Evolutionary conservation across 2,113 vertebrate species (phyloP).

Genomic region (Eulemur rufifrons): DNA sequence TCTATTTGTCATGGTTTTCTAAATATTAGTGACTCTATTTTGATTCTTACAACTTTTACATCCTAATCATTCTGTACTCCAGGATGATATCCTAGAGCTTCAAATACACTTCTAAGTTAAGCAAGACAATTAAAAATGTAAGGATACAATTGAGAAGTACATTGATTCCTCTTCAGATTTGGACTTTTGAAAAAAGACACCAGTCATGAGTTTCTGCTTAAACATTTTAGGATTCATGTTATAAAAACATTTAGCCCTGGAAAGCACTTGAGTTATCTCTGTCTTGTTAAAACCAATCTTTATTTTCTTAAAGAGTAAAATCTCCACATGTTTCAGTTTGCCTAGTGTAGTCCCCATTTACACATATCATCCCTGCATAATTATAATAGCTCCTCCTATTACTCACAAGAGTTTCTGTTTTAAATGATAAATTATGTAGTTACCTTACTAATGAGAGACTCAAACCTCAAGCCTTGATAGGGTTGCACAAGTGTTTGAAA

Average conservation of each 20-base stretch:
- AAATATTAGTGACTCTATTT: background rate
- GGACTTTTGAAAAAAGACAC: slow-evolving; percentile 15
- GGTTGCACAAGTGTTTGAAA: background rate
- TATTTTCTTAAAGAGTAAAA: slow-evolving; percentile 1
- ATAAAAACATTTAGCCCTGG: background rate
- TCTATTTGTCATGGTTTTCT: background rate
- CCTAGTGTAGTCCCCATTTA: background rate
- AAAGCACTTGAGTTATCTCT: background rate
- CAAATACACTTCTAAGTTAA: slow-evolving; percentile 49
- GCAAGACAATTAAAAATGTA: slow-evolving; percentile 25
- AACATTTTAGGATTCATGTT: slow-evolving; percentile 6
- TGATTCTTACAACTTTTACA: background rate
- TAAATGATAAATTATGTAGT: background rate
- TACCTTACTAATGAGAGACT: background rate
- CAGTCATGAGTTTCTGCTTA: background rate
- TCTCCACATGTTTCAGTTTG: background rate
- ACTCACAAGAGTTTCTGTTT: background rate
- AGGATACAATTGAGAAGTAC: background rate
- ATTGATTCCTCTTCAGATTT: slow-evolving; percentile 35
- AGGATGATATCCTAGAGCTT: background rate
- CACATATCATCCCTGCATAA: background rate
- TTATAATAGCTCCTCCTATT: background rate
- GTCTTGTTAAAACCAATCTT: background rate
- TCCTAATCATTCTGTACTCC: slow-evolving; percentile 39
- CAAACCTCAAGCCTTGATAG: background rate